Conservation (phyloP, 2,888 invertebrate genomes). For the Pammene fasciana region DNA sequence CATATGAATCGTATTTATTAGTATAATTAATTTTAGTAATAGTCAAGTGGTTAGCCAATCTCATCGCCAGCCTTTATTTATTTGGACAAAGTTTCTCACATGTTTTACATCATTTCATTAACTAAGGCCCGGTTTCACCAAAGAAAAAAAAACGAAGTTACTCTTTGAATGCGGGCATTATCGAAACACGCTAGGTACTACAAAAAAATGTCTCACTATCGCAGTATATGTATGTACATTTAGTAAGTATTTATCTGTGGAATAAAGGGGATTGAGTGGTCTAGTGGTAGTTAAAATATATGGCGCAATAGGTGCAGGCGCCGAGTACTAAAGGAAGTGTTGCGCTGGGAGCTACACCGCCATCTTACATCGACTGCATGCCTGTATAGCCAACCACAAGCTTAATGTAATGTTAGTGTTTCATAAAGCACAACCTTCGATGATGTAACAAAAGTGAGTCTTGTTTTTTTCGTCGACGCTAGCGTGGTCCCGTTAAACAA, state of each 20-base stretch:
- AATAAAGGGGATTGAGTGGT: not conserved
- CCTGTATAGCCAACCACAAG: not conserved
- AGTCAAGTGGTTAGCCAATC: slow-evolving; percentile 45
- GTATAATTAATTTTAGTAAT: slow-evolving; percentile 20
- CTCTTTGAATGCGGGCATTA: slow-evolving; percentile 52
- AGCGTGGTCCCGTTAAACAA: slow-evolving; percentile 9
- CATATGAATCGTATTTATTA: slow-evolving; percentile 26
- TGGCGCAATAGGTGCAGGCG: slow-evolving; percentile 18
- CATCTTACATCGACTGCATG: not conserved
- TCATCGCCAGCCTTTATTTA: slow-evolving; percentile 43
- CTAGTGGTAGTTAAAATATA: not conserved
- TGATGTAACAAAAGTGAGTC: slow-evolving; percentile 6
- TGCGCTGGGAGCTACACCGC: not conserved
- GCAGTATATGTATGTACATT: not conserved
- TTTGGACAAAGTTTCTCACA: slow-evolving; percentile 19
- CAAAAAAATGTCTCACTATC: slow-evolving; percentile 19
- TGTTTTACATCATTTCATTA: slow-evolving; percentile 13
- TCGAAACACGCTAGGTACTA: not conserved
- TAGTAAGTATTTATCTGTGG: not conserved
- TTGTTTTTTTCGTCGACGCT: slow-evolving; percentile 8
- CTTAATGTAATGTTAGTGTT: not conserved
- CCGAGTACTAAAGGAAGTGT: slow-evolving; percentile 3
- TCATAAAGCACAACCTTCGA: not conserved
- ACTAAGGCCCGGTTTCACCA: slow-evolving; percentile 48
- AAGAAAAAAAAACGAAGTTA: slow-evolving; percentile 52